Percentiles rank a stretch among this genome's conserved stretches.
Evolutionary conservation across 1,140 invertebrate species (phyloP).

Genomic region (Drosophila takahashii): DNA sequence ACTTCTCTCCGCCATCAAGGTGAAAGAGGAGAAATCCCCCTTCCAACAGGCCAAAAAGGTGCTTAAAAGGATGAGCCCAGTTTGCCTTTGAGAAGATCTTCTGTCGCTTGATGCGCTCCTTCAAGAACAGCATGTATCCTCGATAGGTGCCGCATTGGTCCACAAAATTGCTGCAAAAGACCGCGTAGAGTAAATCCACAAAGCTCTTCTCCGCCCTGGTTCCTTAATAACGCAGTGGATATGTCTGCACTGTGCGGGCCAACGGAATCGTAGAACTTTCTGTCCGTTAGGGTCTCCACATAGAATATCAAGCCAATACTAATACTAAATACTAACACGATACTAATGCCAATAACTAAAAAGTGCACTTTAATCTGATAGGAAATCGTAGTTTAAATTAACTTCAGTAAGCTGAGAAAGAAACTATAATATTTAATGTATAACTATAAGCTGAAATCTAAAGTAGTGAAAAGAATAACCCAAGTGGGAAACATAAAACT

Average conservation of each 20-base stretch:
- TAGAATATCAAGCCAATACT: slow-evolving; percentile 54
- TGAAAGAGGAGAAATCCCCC: slow-evolving; percentile 70
- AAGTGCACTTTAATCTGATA: slow-evolving; percentile 69
- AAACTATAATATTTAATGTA: background rate
- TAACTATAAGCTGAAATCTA: no score
- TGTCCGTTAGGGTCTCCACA: slow-evolving; percentile 32
- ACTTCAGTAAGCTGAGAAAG: slow-evolving; percentile 41
- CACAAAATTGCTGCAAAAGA: slow-evolving; percentile 71
- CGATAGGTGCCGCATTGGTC: slow-evolving; percentile 56
- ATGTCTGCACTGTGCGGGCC: slow-evolving; percentile 52
- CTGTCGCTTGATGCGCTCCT: slow-evolving; percentile 44
- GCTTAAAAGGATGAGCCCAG: slow-evolving; percentile 60
- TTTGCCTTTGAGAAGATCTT: slow-evolving; percentile 49
- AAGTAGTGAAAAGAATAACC: no score
- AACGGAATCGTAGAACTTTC: slow-evolving; percentile 51
- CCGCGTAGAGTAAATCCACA: slow-evolving; percentile 41
- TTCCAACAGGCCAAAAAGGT: slow-evolving; percentile 68
- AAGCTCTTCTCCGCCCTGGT: slow-evolving; percentile 52
- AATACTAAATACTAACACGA: no score
- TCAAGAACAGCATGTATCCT: slow-evolving; percentile 51
- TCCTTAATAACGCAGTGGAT: slow-evolving; percentile 68
- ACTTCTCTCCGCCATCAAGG: slow-evolving; percentile 51
- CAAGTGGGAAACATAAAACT: no score
- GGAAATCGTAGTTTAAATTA: slow-evolving; percentile 51
- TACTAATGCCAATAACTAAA: slow-evolving; percentile 54